phyloP scores from a whole-genome alignment of 2,888 invertebrate genomes.

The Steinernema carpocapsae region DNA sequence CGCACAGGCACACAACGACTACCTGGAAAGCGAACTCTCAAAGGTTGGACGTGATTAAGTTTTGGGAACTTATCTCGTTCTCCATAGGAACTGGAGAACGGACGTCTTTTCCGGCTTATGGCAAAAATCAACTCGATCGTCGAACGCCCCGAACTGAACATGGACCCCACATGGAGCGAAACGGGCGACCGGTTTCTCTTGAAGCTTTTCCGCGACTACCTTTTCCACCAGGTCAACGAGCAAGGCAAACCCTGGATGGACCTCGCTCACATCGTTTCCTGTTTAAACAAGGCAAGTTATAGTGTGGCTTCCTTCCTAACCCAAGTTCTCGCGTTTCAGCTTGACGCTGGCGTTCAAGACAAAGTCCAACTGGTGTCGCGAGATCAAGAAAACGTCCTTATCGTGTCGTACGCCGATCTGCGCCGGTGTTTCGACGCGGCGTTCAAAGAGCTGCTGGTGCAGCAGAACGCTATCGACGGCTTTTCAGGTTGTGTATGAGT shows the following conservation, averaged over 20 bases:
- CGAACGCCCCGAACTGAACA: conserved; percentile 89
- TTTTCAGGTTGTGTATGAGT: neutral
- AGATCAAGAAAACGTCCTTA: conserved; percentile 92
- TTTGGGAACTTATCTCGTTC: neutral
- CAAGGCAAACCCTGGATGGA: conserved; percentile 95
- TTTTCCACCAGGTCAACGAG: conserved; percentile 91
- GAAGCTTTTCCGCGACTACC: conserved; percentile 87
- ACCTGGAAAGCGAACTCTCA: conserved; percentile 85
- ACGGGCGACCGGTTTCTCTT: conserved; percentile 97
- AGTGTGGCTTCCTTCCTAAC: neutral
- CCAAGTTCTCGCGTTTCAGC: conserved; percentile 61
- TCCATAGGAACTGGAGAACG: conserved; percentile 85
- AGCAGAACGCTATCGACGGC: neutral
- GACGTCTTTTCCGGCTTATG: conserved; percentile 85
- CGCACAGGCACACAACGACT: conserved; percentile 84
- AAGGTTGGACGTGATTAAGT: conserved; percentile 71
- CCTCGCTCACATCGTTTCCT: conserved; percentile 89
- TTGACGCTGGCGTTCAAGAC: conserved; percentile 72
- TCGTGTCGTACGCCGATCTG: conserved; percentile 91
- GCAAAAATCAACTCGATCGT: conserved; percentile 91
- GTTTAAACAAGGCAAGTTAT: conserved; percentile 81
- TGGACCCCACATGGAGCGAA: conserved; percentile 94
- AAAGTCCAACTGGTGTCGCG: conserved; percentile 90
- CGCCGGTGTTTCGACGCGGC: conserved; percentile 92
- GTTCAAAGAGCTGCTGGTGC: conserved; percentile 78